Evolutionary conservation across 2,797 vertebrate species (phyloP).

Genomic region (Diceros bicornis): DNA sequence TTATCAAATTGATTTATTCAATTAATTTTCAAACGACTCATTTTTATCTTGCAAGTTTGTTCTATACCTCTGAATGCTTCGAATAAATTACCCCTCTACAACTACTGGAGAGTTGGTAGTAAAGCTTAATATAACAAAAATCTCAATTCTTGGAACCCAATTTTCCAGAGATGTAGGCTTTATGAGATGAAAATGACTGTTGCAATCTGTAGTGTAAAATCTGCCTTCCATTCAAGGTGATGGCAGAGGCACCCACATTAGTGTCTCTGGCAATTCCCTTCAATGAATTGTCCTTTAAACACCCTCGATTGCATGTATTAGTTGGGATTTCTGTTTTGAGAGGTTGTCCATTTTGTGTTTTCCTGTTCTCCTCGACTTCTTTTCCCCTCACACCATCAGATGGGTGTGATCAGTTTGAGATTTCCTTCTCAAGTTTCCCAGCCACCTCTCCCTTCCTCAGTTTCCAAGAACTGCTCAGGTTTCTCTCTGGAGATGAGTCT

Average conservation of each 20-base stretch:
- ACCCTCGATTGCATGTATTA: background rate
- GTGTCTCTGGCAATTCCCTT: background rate
- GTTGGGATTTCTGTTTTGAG: background rate
- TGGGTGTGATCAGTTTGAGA: background rate
- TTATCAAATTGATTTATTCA: slow-evolving; percentile 67
- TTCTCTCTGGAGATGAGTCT: background rate
- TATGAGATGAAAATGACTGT: slow-evolving; percentile 44
- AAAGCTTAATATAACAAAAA: slow-evolving; percentile 68
- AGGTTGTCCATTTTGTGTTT: background rate
- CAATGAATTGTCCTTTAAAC: background rate
- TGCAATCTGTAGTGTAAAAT: background rate
- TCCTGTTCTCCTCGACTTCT: background rate
- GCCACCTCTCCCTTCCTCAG: background rate
- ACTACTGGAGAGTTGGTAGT: slow-evolving; percentile 39
- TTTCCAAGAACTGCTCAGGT: background rate
- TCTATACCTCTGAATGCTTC: slow-evolving; percentile 55
- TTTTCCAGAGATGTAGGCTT: slow-evolving; percentile 50
- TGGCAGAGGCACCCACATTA: background rate
- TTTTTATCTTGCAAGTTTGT: slow-evolving; percentile 67
- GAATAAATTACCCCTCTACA: slow-evolving; percentile 71
- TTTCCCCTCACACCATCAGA: background rate
- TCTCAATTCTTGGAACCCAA: slow-evolving; percentile 10
- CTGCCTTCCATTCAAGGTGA: background rate
- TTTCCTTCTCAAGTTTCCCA: background rate
- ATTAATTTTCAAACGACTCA: slow-evolving; percentile 70